A percentile compares a stretch with the other conserved stretches of the same genome.
phyloP scores from a whole-genome alignment of 2,113 vertebrate species.

The Chroicocephalus ridibundus region DNA sequence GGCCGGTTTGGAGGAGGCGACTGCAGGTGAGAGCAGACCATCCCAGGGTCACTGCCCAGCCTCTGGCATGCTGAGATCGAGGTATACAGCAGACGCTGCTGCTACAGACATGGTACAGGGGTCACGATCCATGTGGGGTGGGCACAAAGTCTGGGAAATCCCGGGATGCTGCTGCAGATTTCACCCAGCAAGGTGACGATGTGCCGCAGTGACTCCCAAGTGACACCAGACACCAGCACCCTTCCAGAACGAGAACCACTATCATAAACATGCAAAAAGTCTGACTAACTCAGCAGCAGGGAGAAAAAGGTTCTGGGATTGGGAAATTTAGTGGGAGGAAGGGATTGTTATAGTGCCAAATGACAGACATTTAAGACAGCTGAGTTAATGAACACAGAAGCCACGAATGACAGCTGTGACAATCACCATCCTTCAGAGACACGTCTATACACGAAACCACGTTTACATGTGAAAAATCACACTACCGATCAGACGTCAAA shows the following conservation, averaged over 20 bases:
- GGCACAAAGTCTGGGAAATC: background rate
- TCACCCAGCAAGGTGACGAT: background rate
- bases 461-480: background rate
- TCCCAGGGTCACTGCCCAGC: accelerated
- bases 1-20: background rate
- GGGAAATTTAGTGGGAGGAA: background rate
- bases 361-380: background rate
- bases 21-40: background rate
- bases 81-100: background rate
- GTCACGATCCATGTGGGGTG: accelerated
- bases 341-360: accelerated
- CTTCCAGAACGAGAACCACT: background rate
- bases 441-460: accelerated
- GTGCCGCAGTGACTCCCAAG: accelerated
- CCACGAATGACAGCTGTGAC: accelerated
- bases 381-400: background rate
- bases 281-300: background rate
- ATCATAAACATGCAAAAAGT: background rate
- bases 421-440: background rate
- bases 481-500: background rate
- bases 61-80: accelerated
- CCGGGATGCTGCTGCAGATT: background rate
- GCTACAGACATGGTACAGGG: accelerated
- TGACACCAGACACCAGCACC: background rate
- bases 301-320: background rate